Percentiles rank a stretch among this genome's conserved stretches.
Evolutionary conservation across 2,797 vertebrate species (phyloP).

Genomic region (Acanthurus lineatus): DNA sequence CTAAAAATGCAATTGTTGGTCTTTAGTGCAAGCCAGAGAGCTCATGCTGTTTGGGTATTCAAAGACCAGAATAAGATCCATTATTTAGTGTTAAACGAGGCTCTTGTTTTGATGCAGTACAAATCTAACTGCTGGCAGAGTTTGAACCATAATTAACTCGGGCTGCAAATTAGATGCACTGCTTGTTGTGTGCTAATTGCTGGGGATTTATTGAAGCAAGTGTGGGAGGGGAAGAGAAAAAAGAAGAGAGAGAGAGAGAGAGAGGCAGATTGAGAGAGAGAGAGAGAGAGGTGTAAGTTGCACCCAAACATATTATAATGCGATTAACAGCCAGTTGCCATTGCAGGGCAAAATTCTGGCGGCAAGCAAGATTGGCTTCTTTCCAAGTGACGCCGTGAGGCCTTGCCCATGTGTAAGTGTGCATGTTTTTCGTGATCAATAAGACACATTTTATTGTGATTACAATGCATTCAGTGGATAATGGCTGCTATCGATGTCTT

Average conservation of each 20-base stretch:
- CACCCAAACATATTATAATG: constrained; percentile 79
- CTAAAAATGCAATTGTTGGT: constrained; percentile 64
- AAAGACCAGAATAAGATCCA: constrained; percentile 77
- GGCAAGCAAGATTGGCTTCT: constrained; percentile 95
- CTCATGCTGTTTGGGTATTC: constrained; percentile 74
- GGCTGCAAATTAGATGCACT: constrained; percentile 81
- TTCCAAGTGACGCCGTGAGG: constrained; percentile 95
- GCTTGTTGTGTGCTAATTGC: constrained; percentile 85
- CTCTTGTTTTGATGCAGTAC: constrained; percentile 82
- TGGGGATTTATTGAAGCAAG: constrained; percentile 81
- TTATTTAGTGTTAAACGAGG: constrained; percentile 83
- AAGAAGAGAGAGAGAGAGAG: constrained; percentile 20
- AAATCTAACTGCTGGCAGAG: constrained; percentile 83
- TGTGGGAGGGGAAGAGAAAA: constrained; percentile 56
- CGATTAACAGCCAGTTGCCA: constrained; percentile 77
- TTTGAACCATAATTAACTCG: constrained; percentile 85
- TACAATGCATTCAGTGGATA: constrained; percentile 64
- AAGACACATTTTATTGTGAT: constrained; percentile 67
- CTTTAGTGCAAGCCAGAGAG: constrained; percentile 43
- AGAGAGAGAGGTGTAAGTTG: constrained; percentile 32
- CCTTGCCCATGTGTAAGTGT: constrained; percentile 96
- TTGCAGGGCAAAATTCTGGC: constrained; percentile 93
- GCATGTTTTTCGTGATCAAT: constrained; percentile 68
- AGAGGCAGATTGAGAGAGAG: constrained; percentile 5
- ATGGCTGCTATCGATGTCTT: constrained; percentile 70